Base-by-base conservation (phyloP, 2,888 invertebrate species). In the Phasia obesa region DNA sequence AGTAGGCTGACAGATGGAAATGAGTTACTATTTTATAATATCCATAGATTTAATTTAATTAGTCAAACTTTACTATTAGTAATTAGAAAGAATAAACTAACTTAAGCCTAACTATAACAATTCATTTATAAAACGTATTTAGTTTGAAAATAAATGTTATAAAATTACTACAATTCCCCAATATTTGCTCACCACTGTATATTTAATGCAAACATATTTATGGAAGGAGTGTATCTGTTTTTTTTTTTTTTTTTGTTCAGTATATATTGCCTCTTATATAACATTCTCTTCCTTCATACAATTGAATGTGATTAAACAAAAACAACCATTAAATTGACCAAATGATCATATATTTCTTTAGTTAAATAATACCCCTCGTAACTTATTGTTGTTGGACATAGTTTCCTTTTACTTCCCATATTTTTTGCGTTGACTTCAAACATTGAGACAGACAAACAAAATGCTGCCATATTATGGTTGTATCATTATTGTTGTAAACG, bases 271-370 rank as follows among this genome's bases (percentile, higher is more conserved):
- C 69, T 64, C 55, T 64, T 38, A 44, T 4, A n/a, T 25, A 19
- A 35, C 0, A 23, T 31, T 49, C 49, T 11, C 11, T 23, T n/a
- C 51, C 23, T 51, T 9, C 27, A 2, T 75, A 51, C 27, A 17
- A 17, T 23, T 51, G 19, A 64, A 19, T 42, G 55, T 71, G 71
- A 78, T 78, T 51, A 78, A 81, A 74, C 73, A 35, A 70, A 73
- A 55, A 55, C 47, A 67, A 42, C 49, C 57, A 77, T 75, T 78
- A 78, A 81, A 74, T 57, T 84, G 74, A 78, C 81, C 84, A 79
- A 76, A 79, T 79, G 75, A 71, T 76, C 38, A 55, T 70, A 78
- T 70, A 65, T 60, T 75, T 74, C 38, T 23, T 57, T 74, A n/a
- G 44, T 23, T 27, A n/a, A 38, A 42, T 31, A 44, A 57, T 57